phyloP scores from a whole-genome alignment of 2,113 vertebrate genomes.

The Hassar affinis region DNA sequence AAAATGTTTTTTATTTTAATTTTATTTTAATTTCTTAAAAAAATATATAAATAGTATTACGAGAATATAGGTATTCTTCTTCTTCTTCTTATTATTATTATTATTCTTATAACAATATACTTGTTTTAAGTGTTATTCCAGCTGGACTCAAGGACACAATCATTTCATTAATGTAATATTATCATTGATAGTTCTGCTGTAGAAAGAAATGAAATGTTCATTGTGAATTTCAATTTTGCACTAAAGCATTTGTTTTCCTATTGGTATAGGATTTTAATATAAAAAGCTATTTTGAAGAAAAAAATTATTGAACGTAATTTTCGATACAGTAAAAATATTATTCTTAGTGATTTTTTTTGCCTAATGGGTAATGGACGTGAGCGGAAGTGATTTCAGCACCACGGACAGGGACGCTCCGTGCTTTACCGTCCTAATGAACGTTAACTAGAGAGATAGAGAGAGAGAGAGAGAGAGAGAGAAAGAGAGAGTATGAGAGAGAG shows the following conservation, averaged over 20 bases:
- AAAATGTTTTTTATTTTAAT: background rate
- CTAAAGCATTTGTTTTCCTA: background rate
- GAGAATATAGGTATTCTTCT: background rate
- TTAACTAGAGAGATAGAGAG: slow-evolving; percentile 1
- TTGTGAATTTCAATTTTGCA: background rate
- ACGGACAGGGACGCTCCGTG: slow-evolving; percentile 66
- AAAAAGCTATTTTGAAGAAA: background rate
- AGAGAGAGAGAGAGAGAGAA: slow-evolving; percentile 6
- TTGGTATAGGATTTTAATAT: background rate
- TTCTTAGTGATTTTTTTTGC: background rate
- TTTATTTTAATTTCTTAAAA: background rate
- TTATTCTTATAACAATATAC: slow-evolving; percentile 11
- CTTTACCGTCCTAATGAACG: background rate
- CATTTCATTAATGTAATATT: background rate
- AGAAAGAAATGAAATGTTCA: background rate
- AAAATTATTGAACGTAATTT: no score
- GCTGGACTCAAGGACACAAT: background rate
- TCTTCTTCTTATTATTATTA: slow-evolving; percentile 4
- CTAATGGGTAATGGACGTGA: no score
- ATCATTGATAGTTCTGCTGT: background rate
- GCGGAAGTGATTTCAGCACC: slow-evolving; percentile 70
- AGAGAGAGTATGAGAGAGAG: slow-evolving; percentile 14
- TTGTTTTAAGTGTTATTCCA: background rate
- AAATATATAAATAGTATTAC: background rate
- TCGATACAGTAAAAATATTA: background rate